These are phyloP conservation scores for Hypomecis atomaria DNA, from an alignment of 2,888 invertebrate genomes.

Conservation along the genomic window DNA sequence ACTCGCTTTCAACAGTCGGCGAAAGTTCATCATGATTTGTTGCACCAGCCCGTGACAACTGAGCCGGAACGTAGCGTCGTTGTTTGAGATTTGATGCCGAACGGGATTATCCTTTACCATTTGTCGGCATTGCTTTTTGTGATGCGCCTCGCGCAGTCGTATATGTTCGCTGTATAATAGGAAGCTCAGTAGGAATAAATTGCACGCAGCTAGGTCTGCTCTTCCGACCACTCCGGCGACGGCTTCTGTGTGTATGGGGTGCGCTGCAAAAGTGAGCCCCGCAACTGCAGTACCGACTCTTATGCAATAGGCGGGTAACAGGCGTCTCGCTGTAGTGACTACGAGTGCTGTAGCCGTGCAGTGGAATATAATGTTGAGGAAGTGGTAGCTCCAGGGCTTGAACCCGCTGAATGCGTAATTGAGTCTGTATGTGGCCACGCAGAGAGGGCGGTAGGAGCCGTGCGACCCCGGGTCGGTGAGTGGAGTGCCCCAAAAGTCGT, in stretches of 20 bases:
- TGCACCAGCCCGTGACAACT: conserved; percentile 77
- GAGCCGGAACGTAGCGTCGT: conserved; percentile 70
- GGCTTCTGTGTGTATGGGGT: conserved; percentile 98
- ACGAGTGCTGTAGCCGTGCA: conserved; percentile 93
- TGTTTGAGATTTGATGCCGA: conserved; percentile 57
- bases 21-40: conserved; percentile 76
- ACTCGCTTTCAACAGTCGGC: conserved; percentile 71
- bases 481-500: conserved; percentile 99
- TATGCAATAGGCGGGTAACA: conserved; percentile 86
- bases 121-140: conserved; percentile 70
- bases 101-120: conserved; percentile 61
- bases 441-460: conserved; percentile 97
- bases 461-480: conserved; percentile 96
- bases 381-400: conserved; percentile 93
- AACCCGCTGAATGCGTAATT: conserved; percentile 92
- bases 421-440: conserved; percentile 94
- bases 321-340: conserved; percentile 89
- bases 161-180: conserved; percentile 93
- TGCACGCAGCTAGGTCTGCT: conserved; percentile 96
- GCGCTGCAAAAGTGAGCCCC: conserved; percentile 95
- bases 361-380: conserved; percentile 94
- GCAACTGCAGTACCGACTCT: conserved; percentile 89
- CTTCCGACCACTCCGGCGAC: conserved; percentile 98
- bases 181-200: conserved; percentile 95
- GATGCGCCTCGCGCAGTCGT: conserved; percentile 83